These are phyloP conservation scores for Orientallactaga sibirica DNA, from an alignment of 2,797 vertebrate species.

Conservation along the genomic window DNA sequence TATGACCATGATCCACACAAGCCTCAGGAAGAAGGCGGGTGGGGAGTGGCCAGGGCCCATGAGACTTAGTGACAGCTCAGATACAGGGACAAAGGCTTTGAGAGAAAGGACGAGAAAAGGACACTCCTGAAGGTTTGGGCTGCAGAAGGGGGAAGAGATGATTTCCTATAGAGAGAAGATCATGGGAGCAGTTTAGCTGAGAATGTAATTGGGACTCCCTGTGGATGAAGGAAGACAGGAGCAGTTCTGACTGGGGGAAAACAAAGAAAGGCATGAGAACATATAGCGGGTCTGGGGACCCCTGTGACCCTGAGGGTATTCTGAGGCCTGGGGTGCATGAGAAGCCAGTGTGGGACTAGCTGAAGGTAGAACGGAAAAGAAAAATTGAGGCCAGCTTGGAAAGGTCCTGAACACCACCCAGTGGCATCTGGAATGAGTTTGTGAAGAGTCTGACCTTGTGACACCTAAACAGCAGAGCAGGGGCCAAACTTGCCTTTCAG, in stretches of 20 bases:
- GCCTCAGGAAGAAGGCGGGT: too few species aligned
- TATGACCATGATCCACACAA: too few species aligned
- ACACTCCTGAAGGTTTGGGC: too few species aligned
- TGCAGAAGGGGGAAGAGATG: too few species aligned
- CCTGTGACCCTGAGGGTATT: accelerated
- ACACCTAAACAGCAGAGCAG: background rate
- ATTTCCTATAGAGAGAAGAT: too few species aligned
- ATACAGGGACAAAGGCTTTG: too few species aligned
- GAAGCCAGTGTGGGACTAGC: background rate
- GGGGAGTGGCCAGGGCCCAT: too few species aligned
- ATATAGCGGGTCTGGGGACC: background rate
- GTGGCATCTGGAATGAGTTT: background rate
- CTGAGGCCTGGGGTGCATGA: background rate
- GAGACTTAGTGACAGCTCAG: too few species aligned
- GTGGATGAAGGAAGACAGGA: background rate
- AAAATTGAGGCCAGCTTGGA: background rate
- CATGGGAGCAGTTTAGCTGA: too few species aligned
- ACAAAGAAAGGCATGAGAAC: background rate
- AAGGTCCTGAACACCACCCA: background rate
- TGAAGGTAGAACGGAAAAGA: background rate
- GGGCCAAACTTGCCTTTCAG: background rate
- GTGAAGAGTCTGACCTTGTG: background rate
- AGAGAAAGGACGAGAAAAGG: too few species aligned
- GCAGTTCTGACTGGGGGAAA: background rate
- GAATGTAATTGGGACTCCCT: background rate